Evolutionary conservation across 2,797 vertebrate species (phyloP).

Genomic region (Epinephelus coioides): DNA sequence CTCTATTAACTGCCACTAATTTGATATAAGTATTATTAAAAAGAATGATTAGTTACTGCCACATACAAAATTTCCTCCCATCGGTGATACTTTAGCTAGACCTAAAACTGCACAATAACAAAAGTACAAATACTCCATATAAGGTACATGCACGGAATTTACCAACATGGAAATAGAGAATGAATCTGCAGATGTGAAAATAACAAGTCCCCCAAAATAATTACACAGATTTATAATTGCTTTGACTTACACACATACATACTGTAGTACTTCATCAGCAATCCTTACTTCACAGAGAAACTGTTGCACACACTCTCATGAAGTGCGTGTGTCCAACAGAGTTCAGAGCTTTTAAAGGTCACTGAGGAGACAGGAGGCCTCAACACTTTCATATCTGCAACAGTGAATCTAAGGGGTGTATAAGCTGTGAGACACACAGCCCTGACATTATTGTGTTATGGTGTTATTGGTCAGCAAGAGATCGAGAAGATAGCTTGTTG

Average conservation of each 20-base stretch:
- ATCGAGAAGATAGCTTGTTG: not conserved
- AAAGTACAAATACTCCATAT: not conserved
- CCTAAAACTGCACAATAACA: not conserved
- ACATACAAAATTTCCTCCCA: too few species aligned
- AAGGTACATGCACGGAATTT: too few species aligned
- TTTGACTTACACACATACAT: not conserved
- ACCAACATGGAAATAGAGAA: not conserved
- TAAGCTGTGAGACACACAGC: not conserved
- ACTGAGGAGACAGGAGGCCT: not conserved
- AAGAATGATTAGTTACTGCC: too few species aligned
- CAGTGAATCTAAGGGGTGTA: not conserved
- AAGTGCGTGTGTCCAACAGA: not conserved
- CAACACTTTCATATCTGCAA: not conserved
- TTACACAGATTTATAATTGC: not conserved
- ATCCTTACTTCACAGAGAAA: not conserved
- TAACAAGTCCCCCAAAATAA: not conserved
- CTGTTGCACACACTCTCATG: not conserved
- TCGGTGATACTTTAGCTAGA: too few species aligned
- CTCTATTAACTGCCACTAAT: too few species aligned
- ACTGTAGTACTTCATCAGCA: not conserved
- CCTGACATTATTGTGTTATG: not conserved
- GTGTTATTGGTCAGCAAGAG: not conserved
- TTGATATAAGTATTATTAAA: too few species aligned
- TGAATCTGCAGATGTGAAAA: not conserved
- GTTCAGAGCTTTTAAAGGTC: conserved; percentile 16